Evolutionary conservation across 2,888 invertebrate species (phyloP).

Genomic region (Hypselothyrea guttata): DNA sequence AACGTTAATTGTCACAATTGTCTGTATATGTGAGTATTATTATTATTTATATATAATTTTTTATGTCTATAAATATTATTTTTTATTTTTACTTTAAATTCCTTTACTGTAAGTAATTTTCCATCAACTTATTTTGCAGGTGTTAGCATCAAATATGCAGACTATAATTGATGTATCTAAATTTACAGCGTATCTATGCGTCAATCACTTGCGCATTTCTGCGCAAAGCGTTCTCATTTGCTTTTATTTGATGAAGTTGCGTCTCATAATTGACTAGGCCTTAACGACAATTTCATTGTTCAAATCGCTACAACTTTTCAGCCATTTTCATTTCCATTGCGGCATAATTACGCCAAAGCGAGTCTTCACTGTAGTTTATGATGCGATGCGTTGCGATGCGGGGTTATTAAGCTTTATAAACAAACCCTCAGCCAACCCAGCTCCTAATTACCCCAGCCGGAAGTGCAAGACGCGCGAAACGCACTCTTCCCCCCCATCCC

Average conservation of each 20-base stretch:
- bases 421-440: background rate
- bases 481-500: background rate
- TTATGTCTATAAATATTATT: too few relatives aligned
- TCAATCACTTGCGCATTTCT: background rate
- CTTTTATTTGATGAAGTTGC: slow-evolving; percentile 22
- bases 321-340: slow-evolving; percentile 58
- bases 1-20: too few relatives aligned
- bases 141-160: too few relatives aligned
- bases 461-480: slow-evolving; percentile 34
- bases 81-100: too few relatives aligned
- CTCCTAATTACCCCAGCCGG: slow-evolving; percentile 61
- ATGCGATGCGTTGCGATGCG: slow-evolving; percentile 13
- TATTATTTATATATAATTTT: too few relatives aligned
- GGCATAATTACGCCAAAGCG: slow-evolving; percentile 27
- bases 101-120: too few relatives aligned
- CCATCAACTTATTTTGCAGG: too few relatives aligned
- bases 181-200: background rate
- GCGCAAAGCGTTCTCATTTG: background rate
- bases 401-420: slow-evolving; percentile 17
- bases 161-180: too few relatives aligned
- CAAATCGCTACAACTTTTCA: slow-evolving; percentile 69
- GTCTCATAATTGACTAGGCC: slow-evolving; percentile 58
- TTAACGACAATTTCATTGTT: slow-evolving; percentile 67
- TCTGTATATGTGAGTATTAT: too few relatives aligned
- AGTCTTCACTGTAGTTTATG: slow-evolving; percentile 10